Conservation (phyloP, 2,797 vertebrate species). For the Syndactyla subalaris region DNA sequence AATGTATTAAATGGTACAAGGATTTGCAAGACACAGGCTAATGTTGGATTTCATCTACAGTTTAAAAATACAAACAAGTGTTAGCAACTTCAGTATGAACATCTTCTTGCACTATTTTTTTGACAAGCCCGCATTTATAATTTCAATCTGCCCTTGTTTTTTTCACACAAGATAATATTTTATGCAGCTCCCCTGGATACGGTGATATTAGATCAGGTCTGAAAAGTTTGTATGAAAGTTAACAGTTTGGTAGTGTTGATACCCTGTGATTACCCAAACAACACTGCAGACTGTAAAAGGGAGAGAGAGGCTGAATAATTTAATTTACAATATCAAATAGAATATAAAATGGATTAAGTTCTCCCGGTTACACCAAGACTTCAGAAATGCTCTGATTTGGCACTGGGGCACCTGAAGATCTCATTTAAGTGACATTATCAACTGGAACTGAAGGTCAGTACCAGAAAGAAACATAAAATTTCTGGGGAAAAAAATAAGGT, state of each 20-base stretch:
- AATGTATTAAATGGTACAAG: background rate
- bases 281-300: background rate
- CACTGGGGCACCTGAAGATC: background rate
- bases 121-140: background rate
- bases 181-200: background rate
- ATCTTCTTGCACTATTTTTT: background rate
- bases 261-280: background rate
- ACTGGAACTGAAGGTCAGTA: background rate
- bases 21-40: background rate
- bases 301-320: background rate
- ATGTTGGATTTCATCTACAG: background rate
- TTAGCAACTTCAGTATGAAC: background rate
- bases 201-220: background rate
- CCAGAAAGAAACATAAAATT: background rate
- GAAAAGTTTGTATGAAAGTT: background rate
- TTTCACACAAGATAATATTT: background rate
- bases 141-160: background rate
- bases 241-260: background rate
- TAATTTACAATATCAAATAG: background rate
- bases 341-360: background rate
- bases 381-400: background rate
- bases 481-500: background rate
- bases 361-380: background rate
- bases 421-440: background rate
- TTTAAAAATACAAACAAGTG: background rate